Percentiles rank a stretch among this genome's conserved stretches.
Conservation (phyloP, 1,140 invertebrate genomes). For the Sinella curviseta region DNA sequence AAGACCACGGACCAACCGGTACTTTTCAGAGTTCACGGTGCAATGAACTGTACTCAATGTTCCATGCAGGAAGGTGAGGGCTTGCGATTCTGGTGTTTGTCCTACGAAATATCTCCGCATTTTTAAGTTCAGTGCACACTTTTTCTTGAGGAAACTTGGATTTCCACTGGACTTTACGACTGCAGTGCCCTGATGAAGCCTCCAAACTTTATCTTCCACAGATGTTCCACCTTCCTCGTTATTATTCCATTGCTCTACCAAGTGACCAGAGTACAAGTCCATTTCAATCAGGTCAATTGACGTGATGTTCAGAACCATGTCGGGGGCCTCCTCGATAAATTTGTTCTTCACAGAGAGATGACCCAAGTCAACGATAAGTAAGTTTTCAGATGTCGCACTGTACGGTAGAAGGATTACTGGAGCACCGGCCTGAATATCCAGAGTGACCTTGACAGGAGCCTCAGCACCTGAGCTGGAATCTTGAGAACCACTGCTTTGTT, state of each 20-base stretch:
- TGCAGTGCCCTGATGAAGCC: conserved; percentile 28
- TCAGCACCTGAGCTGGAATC: conserved; percentile 32
- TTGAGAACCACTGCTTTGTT: neutral
- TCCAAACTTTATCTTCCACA: conserved; percentile 37
- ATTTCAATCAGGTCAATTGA: conserved; percentile 75
- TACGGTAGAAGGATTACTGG: conserved; percentile 86
- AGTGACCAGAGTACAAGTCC: conserved; percentile 72
- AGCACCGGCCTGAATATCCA: conserved; percentile 71
- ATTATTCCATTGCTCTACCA: conserved; percentile 38
- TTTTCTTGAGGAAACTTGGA: conserved; percentile 71
- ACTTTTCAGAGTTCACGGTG: conserved; percentile 80
- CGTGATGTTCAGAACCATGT: conserved; percentile 43
- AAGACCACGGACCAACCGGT: conserved; percentile 78
- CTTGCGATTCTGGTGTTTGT: conserved; percentile 37
- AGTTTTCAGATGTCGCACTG: conserved; percentile 72
- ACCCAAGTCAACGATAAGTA: conserved; percentile 80
- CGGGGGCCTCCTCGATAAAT: conserved; percentile 55
- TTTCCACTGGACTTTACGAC: conserved; percentile 48
- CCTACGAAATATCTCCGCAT: conserved; percentile 63
- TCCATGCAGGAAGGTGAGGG: conserved; percentile 71
- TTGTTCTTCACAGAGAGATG: conserved; percentile 76
- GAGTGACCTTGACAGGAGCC: conserved; percentile 59
- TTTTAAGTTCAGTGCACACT: conserved; percentile 75
- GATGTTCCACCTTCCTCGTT: neutral
- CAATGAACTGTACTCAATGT: conserved; percentile 81